Percentiles rank a stretch among this genome's conserved stretches.
Conservation (phyloP, 2,797 vertebrate genomes). For the Acanthornis magna region DNA sequence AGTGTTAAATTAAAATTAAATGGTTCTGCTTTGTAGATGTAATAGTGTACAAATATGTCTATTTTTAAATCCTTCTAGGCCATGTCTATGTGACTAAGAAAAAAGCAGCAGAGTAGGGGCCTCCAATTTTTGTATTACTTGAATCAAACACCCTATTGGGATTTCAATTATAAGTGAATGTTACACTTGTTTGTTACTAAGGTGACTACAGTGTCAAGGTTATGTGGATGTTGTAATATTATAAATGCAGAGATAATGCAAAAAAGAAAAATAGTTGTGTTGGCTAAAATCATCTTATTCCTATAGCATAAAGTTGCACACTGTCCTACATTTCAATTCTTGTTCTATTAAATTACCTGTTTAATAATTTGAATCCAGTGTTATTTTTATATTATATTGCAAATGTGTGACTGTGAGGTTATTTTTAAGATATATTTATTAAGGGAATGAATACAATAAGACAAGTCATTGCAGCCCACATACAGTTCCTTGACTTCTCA, state of each 20-base stretch:
- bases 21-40: slow-evolving; percentile 12
- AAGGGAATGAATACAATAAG: slow-evolving; percentile 69
- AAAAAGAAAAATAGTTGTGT: slow-evolving; percentile 53
- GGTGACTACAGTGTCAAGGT: slow-evolving; percentile 62
- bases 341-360: slow-evolving; percentile 62
- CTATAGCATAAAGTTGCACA: slow-evolving; percentile 36
- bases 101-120: background rate
- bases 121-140: slow-evolving; percentile 15
- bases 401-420: slow-evolving; percentile 57
- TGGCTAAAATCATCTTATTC: slow-evolving; percentile 45
- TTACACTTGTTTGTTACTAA: slow-evolving; percentile 63
- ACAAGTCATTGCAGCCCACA: slow-evolving; percentile 67
- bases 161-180: slow-evolving; percentile 26
- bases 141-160: slow-evolving; percentile 24
- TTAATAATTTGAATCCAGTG: slow-evolving; percentile 67
- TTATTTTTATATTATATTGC: slow-evolving; percentile 65
- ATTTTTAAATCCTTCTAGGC: slow-evolving; percentile 32
- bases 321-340: slow-evolving; percentile 53
- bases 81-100: slow-evolving; percentile 14
- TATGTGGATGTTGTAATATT: slow-evolving; percentile 38
- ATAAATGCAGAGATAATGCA: slow-evolving; percentile 55
- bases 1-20: slow-evolving; percentile 16
- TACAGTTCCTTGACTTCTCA: slow-evolving; percentile 61
- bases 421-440: slow-evolving; percentile 75
- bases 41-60: slow-evolving; percentile 41